These are phyloP conservation scores for Cebidichthys violaceus DNA, from an alignment of 2,113 vertebrate genomes.

Conservation along the genomic window DNA sequence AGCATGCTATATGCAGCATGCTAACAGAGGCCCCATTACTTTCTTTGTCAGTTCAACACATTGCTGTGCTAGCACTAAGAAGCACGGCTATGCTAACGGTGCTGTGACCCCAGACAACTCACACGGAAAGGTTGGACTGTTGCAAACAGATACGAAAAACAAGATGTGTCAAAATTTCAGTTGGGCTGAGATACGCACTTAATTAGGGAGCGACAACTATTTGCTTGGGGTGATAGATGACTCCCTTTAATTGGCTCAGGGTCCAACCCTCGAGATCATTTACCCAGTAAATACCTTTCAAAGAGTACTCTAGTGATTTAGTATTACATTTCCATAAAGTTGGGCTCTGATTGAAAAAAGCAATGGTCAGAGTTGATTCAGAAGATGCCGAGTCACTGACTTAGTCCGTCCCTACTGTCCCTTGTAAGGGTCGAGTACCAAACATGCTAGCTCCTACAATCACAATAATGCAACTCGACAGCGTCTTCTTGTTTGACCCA, in stretches of 20 bases:
- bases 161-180: constrained; percentile 20
- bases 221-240: constrained; percentile 27
- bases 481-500: neutral
- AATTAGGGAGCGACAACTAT: constrained; percentile 30
- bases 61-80: constrained; percentile 24
- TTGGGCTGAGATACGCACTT: constrained; percentile 18
- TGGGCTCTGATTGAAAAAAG: neutral
- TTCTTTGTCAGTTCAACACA: constrained; percentile 30
- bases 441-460: neutral
- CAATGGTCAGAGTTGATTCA: constrained; percentile 1
- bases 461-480: neutral
- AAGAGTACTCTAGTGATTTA: neutral
- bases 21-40: constrained; percentile 8
- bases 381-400: neutral
- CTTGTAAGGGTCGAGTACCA: neutral
- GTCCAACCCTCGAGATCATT: neutral
- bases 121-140: constrained; percentile 29
- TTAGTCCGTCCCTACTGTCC: neutral
- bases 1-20: neutral
- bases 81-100: constrained; percentile 43
- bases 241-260: neutral
- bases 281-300: constrained; percentile 16
- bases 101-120: constrained; percentile 7
- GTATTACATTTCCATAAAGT: neutral
- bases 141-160: constrained; percentile 4